Base-by-base conservation (phyloP, 1,140 invertebrate genomes). In the Microplitis mediator region DNA sequence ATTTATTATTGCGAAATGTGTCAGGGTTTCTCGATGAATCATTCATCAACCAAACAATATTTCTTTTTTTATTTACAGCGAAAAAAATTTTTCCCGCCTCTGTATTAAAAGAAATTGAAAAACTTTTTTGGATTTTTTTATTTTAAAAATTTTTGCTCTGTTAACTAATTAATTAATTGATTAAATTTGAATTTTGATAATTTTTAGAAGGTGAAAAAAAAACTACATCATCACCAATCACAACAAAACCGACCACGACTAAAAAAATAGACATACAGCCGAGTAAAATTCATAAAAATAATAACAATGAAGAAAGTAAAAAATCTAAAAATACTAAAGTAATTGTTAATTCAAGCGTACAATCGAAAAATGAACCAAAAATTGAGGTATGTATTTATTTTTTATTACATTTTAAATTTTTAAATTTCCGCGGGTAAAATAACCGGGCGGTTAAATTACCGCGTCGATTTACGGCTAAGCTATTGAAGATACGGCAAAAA, bases 231-330 rank as follows among this genome's bases (percentile, higher is more conserved):
- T 73, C 80, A 31, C 68, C 82, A 14, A 87, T 87, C 63, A 78
- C 85, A 66, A 87, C 85, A 51, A 87, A 86, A 65, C 85, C 85
- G 8, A 35, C 77, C 9, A 78, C 79, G 56, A 72, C 67, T 32
- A 83, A 83, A 73, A 85, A 83, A 72, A 80, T 76, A 66, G 81
- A 85, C 71, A 87, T 86, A 34, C 83, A 85, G 45, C 83, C 85
- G n/a, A 87, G 86, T 76, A 87, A 86, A 70, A 86, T 84, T 0
- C 66, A 81, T 39, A 80, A 80, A 71, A 76, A 70, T 62, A 75
- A 75, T 32, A 76, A 74, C 39, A 70, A 71, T 34, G 73, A 69
- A 4, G 81, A 84, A 60, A 82, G 81, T 32, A 85, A 84, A 71
- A 85, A 86, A 63, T 74, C 75, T 23, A 86, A 84, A 77, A 80